Conservation (phyloP, 2,113 vertebrate species). For the Hirundichthys speculiger region DNA sequence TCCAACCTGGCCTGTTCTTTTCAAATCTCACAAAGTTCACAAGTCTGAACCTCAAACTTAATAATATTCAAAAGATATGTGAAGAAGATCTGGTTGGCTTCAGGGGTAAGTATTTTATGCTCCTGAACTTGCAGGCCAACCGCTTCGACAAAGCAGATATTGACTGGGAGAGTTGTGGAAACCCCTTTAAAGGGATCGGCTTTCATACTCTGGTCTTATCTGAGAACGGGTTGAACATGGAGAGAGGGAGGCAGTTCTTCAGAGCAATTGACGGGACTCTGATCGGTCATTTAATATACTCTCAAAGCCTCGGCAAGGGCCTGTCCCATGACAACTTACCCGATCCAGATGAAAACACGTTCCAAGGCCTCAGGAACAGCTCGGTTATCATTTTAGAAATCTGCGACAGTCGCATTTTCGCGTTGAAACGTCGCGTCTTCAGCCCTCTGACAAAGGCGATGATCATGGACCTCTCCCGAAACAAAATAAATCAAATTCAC, state of each 20-base stretch:
- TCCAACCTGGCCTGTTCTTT: conserved; percentile 85
- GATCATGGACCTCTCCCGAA: conserved; percentile 80
- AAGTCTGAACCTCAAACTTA: conserved; percentile 76
- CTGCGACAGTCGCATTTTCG: conserved; percentile 78
- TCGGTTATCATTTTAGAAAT: conserved; percentile 75
- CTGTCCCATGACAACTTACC: conserved; percentile 80
- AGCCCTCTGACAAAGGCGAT: conserved; percentile 61
- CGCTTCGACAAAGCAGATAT: background rate
- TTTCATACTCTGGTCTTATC: conserved; percentile 81
- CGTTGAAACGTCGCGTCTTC: conserved; percentile 78
- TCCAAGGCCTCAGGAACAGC: conserved; percentile 81
- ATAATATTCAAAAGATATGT: conserved; percentile 80
- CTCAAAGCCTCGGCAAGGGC: conserved; percentile 75
- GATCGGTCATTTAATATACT: conserved; percentile 65
- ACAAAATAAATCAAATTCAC: conserved; percentile 85
- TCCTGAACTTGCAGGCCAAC: conserved; percentile 75
- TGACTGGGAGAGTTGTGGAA: conserved; percentile 80
- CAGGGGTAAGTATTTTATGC: conserved; percentile 79
- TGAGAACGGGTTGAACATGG: conserved; percentile 52
- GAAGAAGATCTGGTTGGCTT: conserved; percentile 84
- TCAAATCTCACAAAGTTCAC: conserved; percentile 75
- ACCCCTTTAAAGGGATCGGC: conserved; percentile 83
- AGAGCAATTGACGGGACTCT: conserved; percentile 78
- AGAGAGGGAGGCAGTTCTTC: conserved; percentile 63
- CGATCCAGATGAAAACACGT: conserved; percentile 85